Percentiles rank a stretch among this genome's conserved stretches.
Evolutionary conservation across 2,888 invertebrate genomes (phyloP).

Genomic region (Rotaria magnacalcarata): DNA sequence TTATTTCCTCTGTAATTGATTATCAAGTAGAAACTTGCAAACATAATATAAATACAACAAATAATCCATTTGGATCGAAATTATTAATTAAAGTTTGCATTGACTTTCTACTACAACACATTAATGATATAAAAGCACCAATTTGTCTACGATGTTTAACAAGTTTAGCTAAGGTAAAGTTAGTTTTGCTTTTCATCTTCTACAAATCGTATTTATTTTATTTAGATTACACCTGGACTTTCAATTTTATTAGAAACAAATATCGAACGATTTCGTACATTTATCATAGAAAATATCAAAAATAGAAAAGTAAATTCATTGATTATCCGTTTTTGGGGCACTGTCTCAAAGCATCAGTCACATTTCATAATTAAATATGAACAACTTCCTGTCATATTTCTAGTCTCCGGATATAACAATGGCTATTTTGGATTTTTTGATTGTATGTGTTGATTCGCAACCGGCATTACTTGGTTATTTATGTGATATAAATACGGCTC

Average conservation of each 20-base stretch:
- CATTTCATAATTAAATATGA: no score
- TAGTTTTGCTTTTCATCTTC: neutral
- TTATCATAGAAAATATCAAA: conserved; percentile 2
- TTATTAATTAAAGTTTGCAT: neutral
- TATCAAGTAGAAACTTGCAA: neutral
- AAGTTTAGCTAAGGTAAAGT: neutral
- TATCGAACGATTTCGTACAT: conserved; percentile 8
- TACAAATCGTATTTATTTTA: no score
- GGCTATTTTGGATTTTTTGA: neutral
- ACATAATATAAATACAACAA: neutral
- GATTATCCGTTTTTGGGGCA: no score
- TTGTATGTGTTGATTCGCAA: neutral
- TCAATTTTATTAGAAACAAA: neutral
- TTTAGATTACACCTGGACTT: conserved; percentile 8
- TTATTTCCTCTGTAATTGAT: conserved; percentile 6
- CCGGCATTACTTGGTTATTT: conserved; percentile 17
- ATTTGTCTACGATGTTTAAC: conserved; percentile 24
- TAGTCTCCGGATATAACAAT: neutral
- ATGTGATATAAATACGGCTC: neutral
- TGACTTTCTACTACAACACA: neutral
- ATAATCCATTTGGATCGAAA: conserved; percentile 2
- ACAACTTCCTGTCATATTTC: neutral
- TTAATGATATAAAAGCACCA: neutral
- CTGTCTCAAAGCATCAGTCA: no score
- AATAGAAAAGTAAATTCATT: neutral